These are phyloP conservation scores for Solea senegalensis DNA, from an alignment of 2,113 vertebrate species.

Conservation along the genomic window DNA sequence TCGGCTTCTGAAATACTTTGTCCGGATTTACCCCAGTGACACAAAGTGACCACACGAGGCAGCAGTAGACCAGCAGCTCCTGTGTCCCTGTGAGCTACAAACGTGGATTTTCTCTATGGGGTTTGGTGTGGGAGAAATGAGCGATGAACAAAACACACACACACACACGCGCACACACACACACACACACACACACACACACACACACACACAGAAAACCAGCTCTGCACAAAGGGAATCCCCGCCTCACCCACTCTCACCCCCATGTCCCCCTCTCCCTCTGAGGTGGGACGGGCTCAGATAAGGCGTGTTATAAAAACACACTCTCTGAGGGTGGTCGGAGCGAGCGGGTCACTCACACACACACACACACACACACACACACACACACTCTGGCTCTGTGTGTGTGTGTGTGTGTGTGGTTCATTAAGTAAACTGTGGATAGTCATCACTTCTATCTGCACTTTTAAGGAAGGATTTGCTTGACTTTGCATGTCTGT, in stretches of 20 bases:
- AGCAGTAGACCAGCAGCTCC: too few relatives aligned
- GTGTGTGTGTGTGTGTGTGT: conserved; percentile 12
- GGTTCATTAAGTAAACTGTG: conserved; percentile 17
- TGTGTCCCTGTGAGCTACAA: too few relatives aligned
- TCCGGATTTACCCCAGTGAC: too few relatives aligned
- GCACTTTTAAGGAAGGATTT: conserved; percentile 31
- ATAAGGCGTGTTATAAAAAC: conserved; percentile 65
- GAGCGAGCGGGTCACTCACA: conserved; percentile 26
- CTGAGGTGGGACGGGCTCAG: conserved; percentile 59
- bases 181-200: too few relatives aligned
- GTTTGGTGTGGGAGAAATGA: too few relatives aligned
- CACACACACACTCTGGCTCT: background rate
- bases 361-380: too few relatives aligned
- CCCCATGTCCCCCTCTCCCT: background rate
- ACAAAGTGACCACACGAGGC: too few relatives aligned
- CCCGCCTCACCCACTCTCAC: background rate
- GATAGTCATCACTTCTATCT: conserved; percentile 38
- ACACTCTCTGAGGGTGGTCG: conserved; percentile 60
- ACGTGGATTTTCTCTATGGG: too few relatives aligned
- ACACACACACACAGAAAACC: too few relatives aligned
- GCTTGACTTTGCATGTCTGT: background rate
- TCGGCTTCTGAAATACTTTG: too few relatives aligned
- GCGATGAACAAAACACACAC: too few relatives aligned
- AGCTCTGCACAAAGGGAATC: conserved; percentile 50
- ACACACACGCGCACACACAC: too few relatives aligned